Conservation (phyloP, 2,113 vertebrate species). For the Psittacus erithacus region DNA sequence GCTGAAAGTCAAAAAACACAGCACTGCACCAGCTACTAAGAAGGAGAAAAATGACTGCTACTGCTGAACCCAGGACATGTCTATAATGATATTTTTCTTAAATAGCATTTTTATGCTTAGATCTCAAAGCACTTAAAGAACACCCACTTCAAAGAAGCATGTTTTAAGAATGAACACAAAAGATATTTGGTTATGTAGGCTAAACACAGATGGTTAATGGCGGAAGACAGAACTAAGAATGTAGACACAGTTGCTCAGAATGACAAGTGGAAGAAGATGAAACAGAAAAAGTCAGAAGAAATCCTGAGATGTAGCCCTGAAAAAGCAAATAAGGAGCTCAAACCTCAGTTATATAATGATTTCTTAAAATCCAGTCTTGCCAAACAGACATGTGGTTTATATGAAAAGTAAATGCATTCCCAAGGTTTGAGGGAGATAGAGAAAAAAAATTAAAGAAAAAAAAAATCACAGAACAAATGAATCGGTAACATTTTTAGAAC, state of each 20-base stretch:
- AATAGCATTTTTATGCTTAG: not conserved
- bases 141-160: not conserved
- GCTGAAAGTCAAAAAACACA: too few species aligned
- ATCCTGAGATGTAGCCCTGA: not conserved
- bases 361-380: not conserved
- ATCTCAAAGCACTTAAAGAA: not conserved
- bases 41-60: too few species aligned
- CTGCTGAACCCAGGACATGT: too few species aligned
- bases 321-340: not conserved
- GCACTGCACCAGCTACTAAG: too few species aligned
- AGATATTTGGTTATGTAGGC: not conserved
- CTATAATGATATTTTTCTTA: not conserved
- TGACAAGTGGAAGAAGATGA: not conserved
- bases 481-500: not conserved
- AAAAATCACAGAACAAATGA: not conserved
- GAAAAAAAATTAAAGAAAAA: not conserved
- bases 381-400: not conserved
- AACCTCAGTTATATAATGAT: not conserved
- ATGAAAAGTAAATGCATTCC: not conserved
- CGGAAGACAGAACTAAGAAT: not conserved
- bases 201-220: not conserved
- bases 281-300: not conserved
- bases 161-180: not conserved
- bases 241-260: not conserved
- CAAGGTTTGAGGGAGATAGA: not conserved